phyloP scores from a whole-genome alignment of 1,140 invertebrate species.

The Anadara kagoshimensis region DNA sequence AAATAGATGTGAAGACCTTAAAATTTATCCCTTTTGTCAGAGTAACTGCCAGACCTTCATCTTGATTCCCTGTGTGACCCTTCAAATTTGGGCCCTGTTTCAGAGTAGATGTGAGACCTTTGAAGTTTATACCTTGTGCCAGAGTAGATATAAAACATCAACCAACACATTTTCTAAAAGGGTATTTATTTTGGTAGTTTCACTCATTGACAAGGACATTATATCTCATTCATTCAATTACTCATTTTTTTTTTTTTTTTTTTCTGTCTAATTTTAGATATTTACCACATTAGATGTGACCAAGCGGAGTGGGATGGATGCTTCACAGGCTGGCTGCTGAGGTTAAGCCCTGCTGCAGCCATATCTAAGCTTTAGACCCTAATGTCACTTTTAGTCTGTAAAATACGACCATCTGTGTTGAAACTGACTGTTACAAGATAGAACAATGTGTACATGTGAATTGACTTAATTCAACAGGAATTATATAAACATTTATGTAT shows the following conservation, averaged over 20 bases:
- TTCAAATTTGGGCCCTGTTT: no score
- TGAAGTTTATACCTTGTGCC: no score
- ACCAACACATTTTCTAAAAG: neutral
- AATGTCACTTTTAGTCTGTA: neutral
- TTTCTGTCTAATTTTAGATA: slow-evolving; percentile 72
- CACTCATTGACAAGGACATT: neutral
- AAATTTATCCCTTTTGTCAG: no score
- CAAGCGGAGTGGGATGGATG: slow-evolving; percentile 77
- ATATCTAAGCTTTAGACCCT: slow-evolving; percentile 6
- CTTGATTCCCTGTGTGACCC: no score
- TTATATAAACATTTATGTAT: neutral
- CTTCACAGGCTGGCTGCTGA: slow-evolving; percentile 78
- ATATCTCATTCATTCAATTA: neutral
- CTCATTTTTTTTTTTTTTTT: slow-evolving; percentile 5
- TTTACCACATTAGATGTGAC: slow-evolving; percentile 79
- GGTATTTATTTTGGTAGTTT: neutral
- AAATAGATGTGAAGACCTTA: no score
- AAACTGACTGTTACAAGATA: neutral
- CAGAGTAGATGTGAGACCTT: no score
- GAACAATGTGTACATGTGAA: neutral
- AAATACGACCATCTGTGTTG: neutral
- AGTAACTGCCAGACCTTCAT: no score
- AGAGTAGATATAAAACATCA: neutral
- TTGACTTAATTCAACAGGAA: neutral
- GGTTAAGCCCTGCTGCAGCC: slow-evolving; percentile 76